phyloP scores from a whole-genome alignment of 2,797 vertebrate species.

The Cirrhinus molitorella region DNA sequence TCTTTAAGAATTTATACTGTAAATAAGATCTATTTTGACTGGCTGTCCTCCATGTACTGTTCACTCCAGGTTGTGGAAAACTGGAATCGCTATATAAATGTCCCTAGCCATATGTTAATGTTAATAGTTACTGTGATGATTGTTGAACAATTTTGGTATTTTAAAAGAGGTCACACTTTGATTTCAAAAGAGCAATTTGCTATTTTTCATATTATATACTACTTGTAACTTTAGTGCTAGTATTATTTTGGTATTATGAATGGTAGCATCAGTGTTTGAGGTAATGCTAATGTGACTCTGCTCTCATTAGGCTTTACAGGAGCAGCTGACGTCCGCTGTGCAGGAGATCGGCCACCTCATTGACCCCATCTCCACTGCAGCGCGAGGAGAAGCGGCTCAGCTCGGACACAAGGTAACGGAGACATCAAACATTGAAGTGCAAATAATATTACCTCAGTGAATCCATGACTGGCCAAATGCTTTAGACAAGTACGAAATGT shows the following conservation, averaged over 20 bases:
- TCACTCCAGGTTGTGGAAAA: background rate
- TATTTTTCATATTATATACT: background rate
- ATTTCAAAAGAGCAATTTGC: background rate
- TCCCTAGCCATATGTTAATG: background rate
- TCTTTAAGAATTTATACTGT: background rate
- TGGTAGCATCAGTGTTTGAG: background rate
- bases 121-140: background rate
- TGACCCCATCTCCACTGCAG: conserved; percentile 92
- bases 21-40: background rate
- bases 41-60: background rate
- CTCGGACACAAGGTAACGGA: conserved; percentile 93
- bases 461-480: background rate
- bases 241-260: background rate
- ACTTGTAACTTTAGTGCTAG: background rate
- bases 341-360: conserved; percentile 98
- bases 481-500: background rate
- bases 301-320: conserved; percentile 89
- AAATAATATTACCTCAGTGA: background rate
- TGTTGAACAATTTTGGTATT: background rate
- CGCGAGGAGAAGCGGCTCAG: conserved; percentile 94
- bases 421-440: background rate
- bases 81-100: background rate
- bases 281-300: conserved; percentile 40
- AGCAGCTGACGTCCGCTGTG: conserved; percentile 95
- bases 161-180: background rate